phyloP scores from a whole-genome alignment of 2,888 invertebrate species.

The Drosophila koepferae region DNA sequence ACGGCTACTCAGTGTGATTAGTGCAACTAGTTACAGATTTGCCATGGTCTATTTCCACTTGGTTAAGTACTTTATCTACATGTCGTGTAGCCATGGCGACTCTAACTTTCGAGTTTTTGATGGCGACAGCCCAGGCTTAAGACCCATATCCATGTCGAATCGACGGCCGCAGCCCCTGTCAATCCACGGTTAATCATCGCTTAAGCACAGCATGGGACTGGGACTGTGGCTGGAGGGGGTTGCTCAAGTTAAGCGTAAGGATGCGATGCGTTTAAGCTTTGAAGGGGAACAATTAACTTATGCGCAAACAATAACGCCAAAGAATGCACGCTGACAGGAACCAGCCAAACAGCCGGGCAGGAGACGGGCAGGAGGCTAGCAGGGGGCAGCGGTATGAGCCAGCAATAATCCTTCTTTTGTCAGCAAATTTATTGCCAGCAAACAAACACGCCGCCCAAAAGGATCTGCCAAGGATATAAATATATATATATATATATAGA shows the following conservation, averaged over 20 bases:
- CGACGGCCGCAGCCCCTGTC: conserved; percentile 47
- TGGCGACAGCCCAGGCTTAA: conserved; percentile 9
- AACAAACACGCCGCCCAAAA: conserved; percentile 59
- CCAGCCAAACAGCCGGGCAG: conserved; percentile 62
- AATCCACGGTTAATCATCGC: conserved; percentile 71
- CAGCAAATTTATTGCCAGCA: conserved; percentile 83
- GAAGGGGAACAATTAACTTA: conserved; percentile 78
- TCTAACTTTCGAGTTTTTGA: background rate
- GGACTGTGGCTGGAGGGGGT: background rate
- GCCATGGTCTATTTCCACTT: conserved; percentile 10
- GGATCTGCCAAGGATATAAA: conserved; percentile 47
- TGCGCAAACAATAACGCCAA: conserved; percentile 80
- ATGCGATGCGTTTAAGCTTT: conserved; percentile 75
- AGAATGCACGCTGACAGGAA: conserved; percentile 77
- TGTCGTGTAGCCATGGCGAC: conserved; percentile 25
- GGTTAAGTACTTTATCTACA: conserved; percentile 21
- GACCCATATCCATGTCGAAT: conserved; percentile 28
- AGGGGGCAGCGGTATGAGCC: conserved; percentile 67
- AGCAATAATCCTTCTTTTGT: conserved; percentile 84
- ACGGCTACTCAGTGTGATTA: background rate
- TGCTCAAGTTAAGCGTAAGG: conserved; percentile 70
- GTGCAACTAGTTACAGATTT: background rate
- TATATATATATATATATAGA: conserved; percentile 11
- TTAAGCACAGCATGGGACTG: conserved; percentile 62
- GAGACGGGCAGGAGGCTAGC: conserved; percentile 52